Base-by-base conservation (phyloP, 2,888 invertebrate genomes). In the Leptarthrus brevirostris region DNA sequence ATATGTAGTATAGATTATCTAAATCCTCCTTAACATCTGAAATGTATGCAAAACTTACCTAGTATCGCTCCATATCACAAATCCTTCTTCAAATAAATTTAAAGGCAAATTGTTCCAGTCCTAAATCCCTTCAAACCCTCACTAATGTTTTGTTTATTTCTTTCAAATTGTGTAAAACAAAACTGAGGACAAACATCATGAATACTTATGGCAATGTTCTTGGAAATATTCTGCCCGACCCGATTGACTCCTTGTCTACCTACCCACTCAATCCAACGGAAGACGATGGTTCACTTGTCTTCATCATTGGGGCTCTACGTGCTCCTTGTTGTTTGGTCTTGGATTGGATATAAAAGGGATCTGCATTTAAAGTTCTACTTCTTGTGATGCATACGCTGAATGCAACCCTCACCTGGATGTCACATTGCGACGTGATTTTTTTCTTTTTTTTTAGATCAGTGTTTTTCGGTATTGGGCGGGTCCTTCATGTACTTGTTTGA, bases 171-270 rank as follows among this genome's bases (percentile, higher is more conserved):
- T 12, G 12, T 12, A 16, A 47, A 16, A 47, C 18, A 16, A 53
- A 53, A 5, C 53, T 47, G 14, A 47, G 47, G 14, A 14, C 47
- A 58, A 30, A 58, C 34, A 6, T 16, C 14, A 58, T 34, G 58
- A 58, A 58, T 58, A 58, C 58, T 12, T 26, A 58, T 34, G 34
- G 58, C 58, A 30, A 30, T 30, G 30, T 34, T 26, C 16, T 36
- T 36, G 6, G 36, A 36, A 36, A 5, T 36, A 5, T 36, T 36
- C 36, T 47, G 3, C 61, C 36, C 22, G 36, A 12, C 2, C 8
- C 61, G 36, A 61, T 61, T 61, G 61, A 40, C 40, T 56, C 20
- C 61, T 40, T 61, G 56, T 30, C 30, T 14, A 14, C 53, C 49
- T 16, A 44, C 12, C 12, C 44, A 44, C 20, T 14, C 12, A 26